Conservation (phyloP, 2,113 vertebrate genomes). For the Neoarius graeffei region DNA sequence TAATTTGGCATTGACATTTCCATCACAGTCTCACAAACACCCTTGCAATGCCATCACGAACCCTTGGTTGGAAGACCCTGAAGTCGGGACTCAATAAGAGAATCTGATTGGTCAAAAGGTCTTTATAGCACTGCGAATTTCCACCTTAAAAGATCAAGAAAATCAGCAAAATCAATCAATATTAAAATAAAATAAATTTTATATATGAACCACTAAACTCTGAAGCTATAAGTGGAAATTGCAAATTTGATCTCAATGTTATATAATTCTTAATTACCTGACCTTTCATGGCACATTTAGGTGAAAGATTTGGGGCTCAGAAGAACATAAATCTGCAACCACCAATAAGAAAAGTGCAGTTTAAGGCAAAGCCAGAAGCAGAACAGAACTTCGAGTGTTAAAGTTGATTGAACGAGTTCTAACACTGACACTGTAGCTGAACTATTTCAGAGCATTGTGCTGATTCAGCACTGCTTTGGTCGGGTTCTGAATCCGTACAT, state of each 20-base stretch:
- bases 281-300: background rate
- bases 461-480: constrained; percentile 7
- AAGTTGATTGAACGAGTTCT: background rate
- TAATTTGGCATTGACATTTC: no score
- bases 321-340: background rate
- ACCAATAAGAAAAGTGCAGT: background rate
- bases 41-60: background rate
- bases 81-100: background rate
- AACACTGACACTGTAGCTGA: background rate
- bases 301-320: background rate
- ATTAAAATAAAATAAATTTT: no score
- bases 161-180: no score
- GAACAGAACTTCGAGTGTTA: background rate
- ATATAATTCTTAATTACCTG: background rate
- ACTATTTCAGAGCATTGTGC: background rate
- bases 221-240: background rate
- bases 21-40: background rate
- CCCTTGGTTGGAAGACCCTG: background rate
- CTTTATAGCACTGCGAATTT: background rate
- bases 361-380: background rate
- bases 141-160: background rate
- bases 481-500: constrained; percentile 22
- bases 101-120: background rate
- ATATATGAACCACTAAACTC: no score
- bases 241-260: background rate